phyloP scores from a whole-genome alignment of 2,113 vertebrate genomes.

The Empidonax traillii region DNA sequence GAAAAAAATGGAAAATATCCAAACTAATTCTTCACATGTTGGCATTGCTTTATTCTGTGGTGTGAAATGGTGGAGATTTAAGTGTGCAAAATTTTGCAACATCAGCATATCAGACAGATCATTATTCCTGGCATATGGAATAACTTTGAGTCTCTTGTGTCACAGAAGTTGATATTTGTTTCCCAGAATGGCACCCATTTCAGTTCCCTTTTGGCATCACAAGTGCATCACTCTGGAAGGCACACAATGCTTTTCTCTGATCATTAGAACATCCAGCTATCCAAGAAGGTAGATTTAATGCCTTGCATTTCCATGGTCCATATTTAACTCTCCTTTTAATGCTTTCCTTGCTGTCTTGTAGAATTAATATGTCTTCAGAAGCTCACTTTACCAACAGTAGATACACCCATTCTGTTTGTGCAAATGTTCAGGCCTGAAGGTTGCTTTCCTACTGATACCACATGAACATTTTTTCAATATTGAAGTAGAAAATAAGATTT shows the following conservation, averaged over 20 bases:
- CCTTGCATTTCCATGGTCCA: neutral
- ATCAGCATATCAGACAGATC: neutral
- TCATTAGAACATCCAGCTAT: neutral
- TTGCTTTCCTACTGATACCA: neutral
- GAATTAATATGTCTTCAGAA: neutral
- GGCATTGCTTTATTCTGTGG: neutral
- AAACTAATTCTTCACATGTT: neutral
- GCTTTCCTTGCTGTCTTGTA: neutral
- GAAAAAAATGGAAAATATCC: neutral
- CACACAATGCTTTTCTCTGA: neutral
- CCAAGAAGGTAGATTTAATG: neutral
- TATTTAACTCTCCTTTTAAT: neutral
- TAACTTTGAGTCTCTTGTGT: neutral
- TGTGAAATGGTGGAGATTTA: neutral
- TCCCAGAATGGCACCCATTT: neutral
- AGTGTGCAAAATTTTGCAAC: neutral
- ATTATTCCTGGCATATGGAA: neutral
- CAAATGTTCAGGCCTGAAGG: neutral
- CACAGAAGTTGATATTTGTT: neutral
- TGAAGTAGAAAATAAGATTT: neutral
- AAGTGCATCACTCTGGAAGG: neutral
- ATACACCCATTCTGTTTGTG: neutral
- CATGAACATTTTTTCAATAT: neutral
- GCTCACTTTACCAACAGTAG: neutral
- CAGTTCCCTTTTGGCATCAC: neutral